phyloP scores from a whole-genome alignment of 1,140 invertebrate genomes.

The Zelostemma sp. region DNA sequence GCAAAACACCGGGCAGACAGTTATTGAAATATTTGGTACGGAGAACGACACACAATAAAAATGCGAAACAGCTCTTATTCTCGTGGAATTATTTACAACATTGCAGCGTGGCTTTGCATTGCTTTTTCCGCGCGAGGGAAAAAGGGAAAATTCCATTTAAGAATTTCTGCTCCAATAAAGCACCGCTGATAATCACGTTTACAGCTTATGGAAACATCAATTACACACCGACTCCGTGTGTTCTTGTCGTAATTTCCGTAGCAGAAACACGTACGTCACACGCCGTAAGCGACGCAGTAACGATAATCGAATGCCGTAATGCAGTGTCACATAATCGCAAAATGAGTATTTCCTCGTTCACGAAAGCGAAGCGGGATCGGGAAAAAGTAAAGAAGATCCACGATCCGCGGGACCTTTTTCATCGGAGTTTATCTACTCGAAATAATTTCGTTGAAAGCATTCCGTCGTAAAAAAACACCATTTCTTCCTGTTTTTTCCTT shows the following conservation, averaged over 20 bases:
- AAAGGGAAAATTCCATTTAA: background rate
- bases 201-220: background rate
- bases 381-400: background rate
- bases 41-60: background rate
- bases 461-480: background rate
- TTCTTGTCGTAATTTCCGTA: background rate
- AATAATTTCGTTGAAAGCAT: background rate
- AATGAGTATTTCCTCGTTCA: background rate
- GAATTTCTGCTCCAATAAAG: background rate
- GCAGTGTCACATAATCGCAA: slow-evolving; percentile 5
- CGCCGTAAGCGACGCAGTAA: background rate
- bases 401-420: background rate
- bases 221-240: background rate
- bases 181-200: background rate
- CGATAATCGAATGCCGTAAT: slow-evolving; percentile 2
- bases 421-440: background rate
- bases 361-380: background rate
- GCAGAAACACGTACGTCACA: background rate
- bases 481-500: too few relatives aligned
- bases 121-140: background rate
- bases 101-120: background rate
- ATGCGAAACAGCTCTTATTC: too few relatives aligned
- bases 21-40: background rate
- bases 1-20: too few relatives aligned
- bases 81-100: background rate